These are phyloP conservation scores for Stegophylla sp. DNA, from an alignment of 2,888 invertebrate genomes.

Conservation along the genomic window DNA sequence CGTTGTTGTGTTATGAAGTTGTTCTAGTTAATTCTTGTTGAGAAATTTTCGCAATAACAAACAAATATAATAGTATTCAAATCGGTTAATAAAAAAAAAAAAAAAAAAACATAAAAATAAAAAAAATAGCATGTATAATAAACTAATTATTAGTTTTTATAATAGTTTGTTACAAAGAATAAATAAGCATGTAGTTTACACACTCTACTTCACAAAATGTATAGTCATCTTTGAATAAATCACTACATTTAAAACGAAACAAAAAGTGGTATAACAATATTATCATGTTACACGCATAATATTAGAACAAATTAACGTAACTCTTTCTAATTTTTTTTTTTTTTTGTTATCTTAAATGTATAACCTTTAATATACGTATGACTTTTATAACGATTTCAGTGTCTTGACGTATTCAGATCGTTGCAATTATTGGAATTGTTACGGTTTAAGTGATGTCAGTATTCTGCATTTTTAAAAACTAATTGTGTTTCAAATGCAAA, in stretches of 20 bases:
- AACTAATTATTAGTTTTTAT: not conserved
- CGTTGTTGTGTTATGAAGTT: too few species aligned
- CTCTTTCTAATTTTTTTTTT: too few species aligned
- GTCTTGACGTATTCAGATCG: too few species aligned
- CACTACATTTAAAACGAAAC: not conserved
- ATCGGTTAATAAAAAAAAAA: not conserved
- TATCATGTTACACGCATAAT: not conserved
- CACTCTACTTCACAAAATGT: conserved; percentile 26
- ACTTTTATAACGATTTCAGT: too few species aligned
- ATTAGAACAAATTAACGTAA: too few species aligned
- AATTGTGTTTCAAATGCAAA: too few species aligned
- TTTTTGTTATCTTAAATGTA: too few species aligned
- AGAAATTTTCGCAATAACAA: not conserved
- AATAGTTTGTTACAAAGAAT: not conserved
- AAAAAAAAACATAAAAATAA: too few species aligned
- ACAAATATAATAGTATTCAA: not conserved
- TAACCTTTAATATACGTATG: too few species aligned
- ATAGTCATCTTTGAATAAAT: conserved; percentile 18
- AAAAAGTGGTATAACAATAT: not conserved
- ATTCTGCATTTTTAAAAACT: too few species aligned
- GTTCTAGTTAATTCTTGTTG: not conserved
- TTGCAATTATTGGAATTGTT: too few species aligned
- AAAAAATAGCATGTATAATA: not conserved
- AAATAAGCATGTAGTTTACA: conserved; percentile 7
- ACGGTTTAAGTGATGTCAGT: too few species aligned